phyloP scores from a whole-genome alignment of 2,797 vertebrate genomes.

The Antrozous pallidus region DNA sequence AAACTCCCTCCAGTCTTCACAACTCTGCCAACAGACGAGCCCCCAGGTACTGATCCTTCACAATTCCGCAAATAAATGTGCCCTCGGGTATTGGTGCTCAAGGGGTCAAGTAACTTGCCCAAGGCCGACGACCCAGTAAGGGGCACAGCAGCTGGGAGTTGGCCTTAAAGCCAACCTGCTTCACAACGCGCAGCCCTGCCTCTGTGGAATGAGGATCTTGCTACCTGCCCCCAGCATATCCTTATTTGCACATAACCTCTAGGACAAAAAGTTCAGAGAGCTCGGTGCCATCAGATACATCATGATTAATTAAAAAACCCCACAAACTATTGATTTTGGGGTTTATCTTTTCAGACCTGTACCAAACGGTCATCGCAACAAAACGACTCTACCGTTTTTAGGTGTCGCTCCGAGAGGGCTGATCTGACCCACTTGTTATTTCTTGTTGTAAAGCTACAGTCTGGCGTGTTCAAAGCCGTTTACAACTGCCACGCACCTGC shows the following conservation, averaged over 20 bases:
- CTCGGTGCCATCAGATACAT: background rate
- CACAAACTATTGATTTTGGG: background rate
- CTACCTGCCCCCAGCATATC: background rate
- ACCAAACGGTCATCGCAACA: background rate
- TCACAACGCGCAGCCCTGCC: fast-evolving
- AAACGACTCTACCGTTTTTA: background rate
- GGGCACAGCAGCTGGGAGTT: background rate
- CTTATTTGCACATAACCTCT: background rate
- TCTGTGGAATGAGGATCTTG: background rate
- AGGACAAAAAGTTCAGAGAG: background rate
- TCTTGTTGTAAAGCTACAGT: background rate
- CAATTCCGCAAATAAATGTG: background rate
- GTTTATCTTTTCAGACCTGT: background rate
- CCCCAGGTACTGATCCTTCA: background rate
- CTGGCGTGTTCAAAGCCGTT: background rate
- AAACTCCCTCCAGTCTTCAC: no score
- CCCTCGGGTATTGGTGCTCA: background rate
- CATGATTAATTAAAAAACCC: background rate
- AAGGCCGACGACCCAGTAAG: fast-evolving
- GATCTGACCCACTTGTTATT: background rate
- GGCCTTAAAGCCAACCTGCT: background rate
- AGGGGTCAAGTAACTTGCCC: background rate
- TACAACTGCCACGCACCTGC: background rate
- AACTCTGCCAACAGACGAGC: no score
- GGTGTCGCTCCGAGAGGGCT: background rate